Conservation (phyloP, 2,113 vertebrate species). For the Tenebrosternarchus preto region DNA sequence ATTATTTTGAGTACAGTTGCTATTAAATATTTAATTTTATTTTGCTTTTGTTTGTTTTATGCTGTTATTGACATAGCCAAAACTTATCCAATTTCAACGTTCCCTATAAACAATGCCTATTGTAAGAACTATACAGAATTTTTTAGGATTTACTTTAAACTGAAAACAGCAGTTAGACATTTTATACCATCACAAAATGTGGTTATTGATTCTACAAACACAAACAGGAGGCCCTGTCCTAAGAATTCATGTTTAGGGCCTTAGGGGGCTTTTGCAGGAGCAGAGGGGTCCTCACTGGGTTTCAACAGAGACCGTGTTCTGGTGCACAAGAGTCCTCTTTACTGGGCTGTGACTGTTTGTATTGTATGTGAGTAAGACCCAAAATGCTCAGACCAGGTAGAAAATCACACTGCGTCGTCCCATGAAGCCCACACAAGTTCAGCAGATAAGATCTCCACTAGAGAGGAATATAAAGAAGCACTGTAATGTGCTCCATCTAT, state of each 20-base stretch:
- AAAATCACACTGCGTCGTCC: constrained; percentile 4
- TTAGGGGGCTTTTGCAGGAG: constrained; percentile 37
- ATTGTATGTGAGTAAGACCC: constrained; percentile 44
- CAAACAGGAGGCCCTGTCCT: constrained; percentile 40
- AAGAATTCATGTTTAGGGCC: constrained; percentile 33
- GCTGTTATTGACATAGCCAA: too few species aligned
- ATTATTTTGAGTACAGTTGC: too few species aligned
- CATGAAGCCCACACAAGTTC: constrained; percentile 18
- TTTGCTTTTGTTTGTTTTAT: too few species aligned
- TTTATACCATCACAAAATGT: constrained; percentile 34
- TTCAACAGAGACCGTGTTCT: constrained; percentile 51
- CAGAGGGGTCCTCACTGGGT: constrained; percentile 34
- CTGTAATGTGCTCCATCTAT: not conserved
- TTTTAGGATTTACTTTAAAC: constrained; percentile 37
- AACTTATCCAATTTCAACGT: constrained; percentile 10
- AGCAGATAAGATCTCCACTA: constrained; percentile 32
- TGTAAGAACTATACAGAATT: constrained; percentile 1
- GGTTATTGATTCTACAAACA: constrained; percentile 50
- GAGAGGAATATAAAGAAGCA: not conserved
- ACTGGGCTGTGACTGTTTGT: constrained; percentile 47
- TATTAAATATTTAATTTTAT: too few species aligned
- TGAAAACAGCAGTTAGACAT: constrained; percentile 24
- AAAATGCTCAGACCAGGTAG: constrained; percentile 28
- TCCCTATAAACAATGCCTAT: constrained; percentile 10
- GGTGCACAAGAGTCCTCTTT: constrained; percentile 53